Base-by-base conservation (phyloP, 2,888 invertebrate genomes). In the Myathropa florea region DNA sequence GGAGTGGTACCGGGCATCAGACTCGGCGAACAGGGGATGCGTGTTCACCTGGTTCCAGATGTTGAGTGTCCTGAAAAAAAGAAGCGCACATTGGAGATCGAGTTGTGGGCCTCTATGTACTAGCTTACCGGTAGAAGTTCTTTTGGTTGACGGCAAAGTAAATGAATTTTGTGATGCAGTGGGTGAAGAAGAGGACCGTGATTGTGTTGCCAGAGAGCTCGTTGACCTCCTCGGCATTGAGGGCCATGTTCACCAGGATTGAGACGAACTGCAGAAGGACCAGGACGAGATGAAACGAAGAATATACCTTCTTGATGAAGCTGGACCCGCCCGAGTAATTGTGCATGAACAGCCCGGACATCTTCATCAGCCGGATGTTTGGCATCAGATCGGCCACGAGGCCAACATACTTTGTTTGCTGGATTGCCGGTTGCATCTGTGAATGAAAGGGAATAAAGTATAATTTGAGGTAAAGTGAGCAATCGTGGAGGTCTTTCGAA, bases 11-110 rank as follows among this genome's bases (percentile, higher is more conserved):
- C 96, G 94, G 0, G 96, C 95, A 90, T 97, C 96, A 0, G 97
- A 97, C 91, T 97, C 97, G 63, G 96, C 95, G 91, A 97, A 97
- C 55, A 97, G 91, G 0, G 97, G 97, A 92, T 97, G 97, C 72
- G 96, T 95, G 92, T 97, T 97, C 0, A 96, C 95, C 92, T 96
- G 96, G 91, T 97, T 97, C 97, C 97, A 97, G 84, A 96, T 95
- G 33, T 95, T 96, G 55, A 97, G 92, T 0, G 96, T 96, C 90
- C 97, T 95, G 61, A 2, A 64, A 77, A 71, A 24, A 26, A 53
- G 1, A 7, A 7, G 18, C 7, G 7, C 1, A n/a, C n/a, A n/a
- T 18, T 18, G 0, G 4, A 2, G 4, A n/a, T 46, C 33, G 24
- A 53, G 30, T 55, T 18, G 26, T 26, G 18, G 14, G 9, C 26